phyloP scores from a whole-genome alignment of 2,113 vertebrate species.

The Hystrix cristata region DNA sequence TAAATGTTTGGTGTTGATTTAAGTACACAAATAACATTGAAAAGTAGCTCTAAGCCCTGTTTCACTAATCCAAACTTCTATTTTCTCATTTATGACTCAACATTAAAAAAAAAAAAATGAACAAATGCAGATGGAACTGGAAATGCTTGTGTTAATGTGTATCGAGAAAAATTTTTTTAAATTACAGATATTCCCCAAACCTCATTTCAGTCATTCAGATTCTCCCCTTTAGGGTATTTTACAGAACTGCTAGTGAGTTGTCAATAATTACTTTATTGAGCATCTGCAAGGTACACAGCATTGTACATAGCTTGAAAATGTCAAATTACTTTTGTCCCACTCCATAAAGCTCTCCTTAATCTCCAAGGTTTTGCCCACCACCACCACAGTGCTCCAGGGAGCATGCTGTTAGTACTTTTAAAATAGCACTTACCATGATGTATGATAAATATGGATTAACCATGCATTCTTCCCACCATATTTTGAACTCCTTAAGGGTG shows the following conservation, averaged over 20 bases:
- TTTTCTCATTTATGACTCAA: not conserved
- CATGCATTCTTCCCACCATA: not conserved
- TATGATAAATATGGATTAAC: not conserved
- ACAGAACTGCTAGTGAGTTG: not conserved
- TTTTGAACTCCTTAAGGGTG: not conserved
- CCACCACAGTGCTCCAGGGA: not conserved
- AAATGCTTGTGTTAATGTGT: not conserved
- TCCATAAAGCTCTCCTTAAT: not conserved
- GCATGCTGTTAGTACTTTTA: not conserved
- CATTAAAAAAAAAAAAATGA: not conserved
- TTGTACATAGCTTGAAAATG: conserved; percentile 58
- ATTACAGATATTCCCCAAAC: not conserved
- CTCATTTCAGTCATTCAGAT: not conserved
- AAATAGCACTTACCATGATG: accelerated
- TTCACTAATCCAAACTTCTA: not conserved
- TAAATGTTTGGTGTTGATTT: not conserved
- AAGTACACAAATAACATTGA: not conserved
- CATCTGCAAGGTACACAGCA: conserved; percentile 42
- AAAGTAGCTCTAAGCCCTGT: not conserved
- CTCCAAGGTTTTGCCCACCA: not conserved
- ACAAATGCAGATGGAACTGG: not conserved
- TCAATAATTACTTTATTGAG: conserved; percentile 75
- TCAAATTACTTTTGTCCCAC: not conserved
- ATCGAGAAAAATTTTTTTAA: not conserved
- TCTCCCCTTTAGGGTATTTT: not conserved